Evolutionary conservation across 2,797 vertebrate species (phyloP), one percentile per base, ranked within the genome.

Genomic region (Antrozous pallidus): DNA sequence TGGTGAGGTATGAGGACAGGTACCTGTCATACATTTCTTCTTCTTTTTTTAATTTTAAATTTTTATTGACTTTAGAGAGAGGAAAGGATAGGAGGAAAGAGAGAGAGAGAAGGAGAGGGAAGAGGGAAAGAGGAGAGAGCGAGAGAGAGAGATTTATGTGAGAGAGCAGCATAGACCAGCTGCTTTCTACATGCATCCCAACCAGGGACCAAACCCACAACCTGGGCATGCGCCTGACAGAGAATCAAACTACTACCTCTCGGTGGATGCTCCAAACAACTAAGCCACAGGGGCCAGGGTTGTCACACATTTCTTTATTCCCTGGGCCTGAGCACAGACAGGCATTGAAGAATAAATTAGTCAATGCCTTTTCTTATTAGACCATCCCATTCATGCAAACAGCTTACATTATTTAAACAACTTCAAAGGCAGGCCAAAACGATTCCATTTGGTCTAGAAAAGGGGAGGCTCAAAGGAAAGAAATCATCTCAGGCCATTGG

Each of bases 311-410:
- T 94, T 86, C 74, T 92, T 87, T 88, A 79, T 73, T 86, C 20
- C 17, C 26, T 11, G 36, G 36, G 75, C 38, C 77, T 69, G 14
- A 75, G 54, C 26, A 88, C 47, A 28, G 4, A 94, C 22, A 83
- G 40, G 28, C 8, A 56, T 65, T 88, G n/a, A 82, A 81, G 73
- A 95, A 89, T 33, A 88, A 47, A 58, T 63, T n/a, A 81, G 94
- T 79, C 51, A 75, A 31, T 65, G 40, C 17, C 36, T 88, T 49
- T 67, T 83, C 74, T 69, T 69, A 31, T 69, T 61, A 91, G 31
- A 70, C 24, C 67, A 73, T 26, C 17, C 70, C 61, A 73, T 47
- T 86, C 40, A 49, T 70, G 79, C 58, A 93, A 82, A 95, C 28
- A 58, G 40, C 13, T 73, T 82, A 77, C 1, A 73, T 26, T 36